Evolutionary conservation across 2,888 invertebrate genomes (phyloP), one percentile per base, ranked within the genome.

Genomic region (Carabus problematicus): DNA sequence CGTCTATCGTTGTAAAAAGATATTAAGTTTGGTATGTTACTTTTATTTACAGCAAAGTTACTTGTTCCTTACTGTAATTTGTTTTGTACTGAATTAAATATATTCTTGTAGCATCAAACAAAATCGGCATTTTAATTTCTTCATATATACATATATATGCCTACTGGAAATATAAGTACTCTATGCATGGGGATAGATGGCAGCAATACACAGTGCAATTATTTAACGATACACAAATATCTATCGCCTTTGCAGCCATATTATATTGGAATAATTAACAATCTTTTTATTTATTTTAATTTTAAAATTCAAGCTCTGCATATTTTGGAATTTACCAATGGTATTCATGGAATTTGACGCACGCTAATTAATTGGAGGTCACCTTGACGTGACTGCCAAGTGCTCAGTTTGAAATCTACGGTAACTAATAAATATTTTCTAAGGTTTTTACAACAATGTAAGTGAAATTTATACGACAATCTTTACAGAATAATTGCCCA

Each of bases 331-430:
- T 3, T 7, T 4, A 6, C 45, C 45, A 45, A 45, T 45, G 45
- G 14, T 3, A 45, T 45, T 45, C 45, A 11, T 7, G 3, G 45
- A 6, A 45, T 45, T 45, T 45, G 11, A 14, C 11, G 45, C 14
- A 12, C 11, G 14, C 3, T 29, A 9, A 58, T 41, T 16, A 14
- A 9, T 3, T 59, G 19, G 45, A 61, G 47, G 61, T 61, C 47
- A 61, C 61, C 61, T 61, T 61, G 45, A 43, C 1, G 2, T 19
- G 42, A n/a, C 45, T 61, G 61, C 45, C 61, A 43, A 61, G 19
- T 61, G 18, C 8, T 12, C 52, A 19, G 52, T 52, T 52, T 52
- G 18, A 52, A 52, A 52, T 52, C 19, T 4, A 16, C 12, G 11
- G 11, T 14, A 52, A 18, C 19, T 9, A 52, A 52, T 52, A 52